Percentiles rank a stretch among this genome's conserved stretches.
Evolutionary conservation across 2,888 invertebrate species (phyloP).

Genomic region (Notodonta dromedarius): DNA sequence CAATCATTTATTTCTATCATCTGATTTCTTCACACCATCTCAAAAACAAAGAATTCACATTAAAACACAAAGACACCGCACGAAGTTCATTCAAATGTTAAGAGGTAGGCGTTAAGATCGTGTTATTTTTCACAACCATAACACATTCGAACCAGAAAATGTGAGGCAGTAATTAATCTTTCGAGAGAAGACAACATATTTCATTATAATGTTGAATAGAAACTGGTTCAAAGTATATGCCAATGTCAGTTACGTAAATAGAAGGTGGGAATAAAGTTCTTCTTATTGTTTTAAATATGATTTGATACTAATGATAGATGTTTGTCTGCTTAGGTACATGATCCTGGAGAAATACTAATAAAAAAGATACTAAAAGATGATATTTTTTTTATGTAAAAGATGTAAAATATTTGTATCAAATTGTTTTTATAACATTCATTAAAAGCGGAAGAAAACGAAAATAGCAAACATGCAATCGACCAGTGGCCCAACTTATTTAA

Average conservation of each 20-base stretch:
- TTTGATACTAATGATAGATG: not conserved
- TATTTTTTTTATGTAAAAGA: too few species aligned
- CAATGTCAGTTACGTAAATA: constrained; percentile 58
- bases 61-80: constrained; percentile 15
- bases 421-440: too few species aligned
- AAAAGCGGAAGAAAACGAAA: too few species aligned
- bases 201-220: constrained; percentile 48
- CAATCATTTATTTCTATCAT: not conserved
- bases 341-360: too few species aligned
- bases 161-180: constrained; percentile 56
- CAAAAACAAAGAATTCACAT: constrained; percentile 8
- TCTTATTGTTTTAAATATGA: not conserved
- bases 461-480: too few species aligned
- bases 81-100: constrained; percentile 35
- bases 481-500: too few species aligned
- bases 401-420: too few species aligned
- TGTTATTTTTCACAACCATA: constrained; percentile 44
- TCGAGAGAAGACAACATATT: constrained; percentile 50
- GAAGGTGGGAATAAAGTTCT: constrained; percentile 14
- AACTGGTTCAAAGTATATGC: constrained; percentile 56
- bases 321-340: too few species aligned
- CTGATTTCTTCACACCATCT: not conserved
- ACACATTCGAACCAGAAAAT: constrained; percentile 30
- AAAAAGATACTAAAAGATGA: too few species aligned
- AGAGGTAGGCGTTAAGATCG: constrained; percentile 16